Base-by-base conservation (phyloP, 1,140 invertebrate genomes). In the Drosophila pseudoananassae region DNA sequence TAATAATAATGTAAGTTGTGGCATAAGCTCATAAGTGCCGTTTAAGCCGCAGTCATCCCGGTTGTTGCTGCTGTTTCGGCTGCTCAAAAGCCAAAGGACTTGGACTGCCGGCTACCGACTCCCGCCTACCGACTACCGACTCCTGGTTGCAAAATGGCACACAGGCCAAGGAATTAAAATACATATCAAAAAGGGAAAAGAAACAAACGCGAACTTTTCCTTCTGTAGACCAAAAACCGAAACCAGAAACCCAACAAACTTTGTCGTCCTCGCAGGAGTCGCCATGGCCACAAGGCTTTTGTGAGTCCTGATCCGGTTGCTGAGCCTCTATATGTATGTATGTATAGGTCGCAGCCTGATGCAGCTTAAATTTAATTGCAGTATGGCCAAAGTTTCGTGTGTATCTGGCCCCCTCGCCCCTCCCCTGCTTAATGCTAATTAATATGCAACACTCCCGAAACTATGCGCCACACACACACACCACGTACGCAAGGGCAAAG, bases 1-100 rank as follows among this genome's bases (percentile, higher is more conserved):
- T 88, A 88, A 87, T 87, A 88, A 88, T 88, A 88, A 88, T 88
- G 83, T 88, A 88, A 88, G 83, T 88, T 88, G 79, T 76, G 84
- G 84, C 83, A 85, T 88, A 88, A 88, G 83, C 83, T 88, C 83
- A 88, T 88, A 88, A 88, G 83, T 88, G 83, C 78, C 83, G 83
- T 88, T 88, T 88, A 88, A 88, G 83, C 83, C 83, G 76, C 70
- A 75, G 83, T 79, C 75, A 80, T 76, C 69, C 69, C 68, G 69
- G 59, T 58, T 78, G 57, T 47, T 64, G 66, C 55, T 46, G 20
- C 52, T 20, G 20, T 17, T 59, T 59, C 23, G n/a, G 49, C 45
- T 60, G 40, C 33, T 12, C 29, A 64, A 58, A 64, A 68, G 77
- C 61, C 78, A 75, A 54, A 75, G 73, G 82, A 75, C 51, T 57